phyloP scores from a whole-genome alignment of 2,113 vertebrate species.

The Lophius piscatorius region DNA sequence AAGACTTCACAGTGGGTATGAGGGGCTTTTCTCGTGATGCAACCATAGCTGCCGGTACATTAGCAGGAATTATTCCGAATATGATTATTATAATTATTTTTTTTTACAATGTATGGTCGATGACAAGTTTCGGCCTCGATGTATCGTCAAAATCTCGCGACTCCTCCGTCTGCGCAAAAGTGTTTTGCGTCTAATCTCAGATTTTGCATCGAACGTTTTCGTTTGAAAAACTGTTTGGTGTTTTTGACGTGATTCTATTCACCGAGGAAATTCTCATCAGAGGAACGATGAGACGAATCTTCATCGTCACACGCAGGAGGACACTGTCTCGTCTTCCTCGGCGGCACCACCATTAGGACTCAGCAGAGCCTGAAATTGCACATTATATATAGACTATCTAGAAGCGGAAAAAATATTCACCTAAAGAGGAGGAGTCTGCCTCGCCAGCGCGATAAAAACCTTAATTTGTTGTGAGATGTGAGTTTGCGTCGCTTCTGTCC shows the following conservation, averaged over 20 bases:
- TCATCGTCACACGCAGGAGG: constrained; percentile 14
- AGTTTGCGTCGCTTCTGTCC: constrained; percentile 1
- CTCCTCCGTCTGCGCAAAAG: constrained; percentile 11
- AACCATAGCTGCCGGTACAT: no score
- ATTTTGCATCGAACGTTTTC: constrained; percentile 12
- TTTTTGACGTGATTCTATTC: not conserved
- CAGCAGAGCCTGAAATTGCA: constrained; percentile 64
- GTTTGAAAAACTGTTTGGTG: constrained; percentile 15
- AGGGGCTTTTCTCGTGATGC: no score
- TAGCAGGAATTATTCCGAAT: no score
- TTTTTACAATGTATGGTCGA: no score
- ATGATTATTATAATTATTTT: no score
- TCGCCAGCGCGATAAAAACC: constrained; percentile 28
- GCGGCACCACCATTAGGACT: constrained; percentile 28
- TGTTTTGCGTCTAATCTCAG: constrained; percentile 14
- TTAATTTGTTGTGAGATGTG: not conserved
- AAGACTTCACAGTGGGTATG: no score
- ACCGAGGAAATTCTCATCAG: constrained; percentile 17
- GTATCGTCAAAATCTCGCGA: constrained; percentile 6
- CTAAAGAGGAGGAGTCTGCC: constrained; percentile 1
- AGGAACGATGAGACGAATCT: not conserved
- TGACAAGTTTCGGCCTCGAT: constrained; percentile 28
- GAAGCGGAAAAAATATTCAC: constrained; percentile 5
- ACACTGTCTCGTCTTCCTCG: constrained; percentile 3
- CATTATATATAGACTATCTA: constrained; percentile 27